These are phyloP conservation scores for Tipula vernalis DNA, from an alignment of 2,888 invertebrate genomes.

Conservation along the genomic window DNA sequence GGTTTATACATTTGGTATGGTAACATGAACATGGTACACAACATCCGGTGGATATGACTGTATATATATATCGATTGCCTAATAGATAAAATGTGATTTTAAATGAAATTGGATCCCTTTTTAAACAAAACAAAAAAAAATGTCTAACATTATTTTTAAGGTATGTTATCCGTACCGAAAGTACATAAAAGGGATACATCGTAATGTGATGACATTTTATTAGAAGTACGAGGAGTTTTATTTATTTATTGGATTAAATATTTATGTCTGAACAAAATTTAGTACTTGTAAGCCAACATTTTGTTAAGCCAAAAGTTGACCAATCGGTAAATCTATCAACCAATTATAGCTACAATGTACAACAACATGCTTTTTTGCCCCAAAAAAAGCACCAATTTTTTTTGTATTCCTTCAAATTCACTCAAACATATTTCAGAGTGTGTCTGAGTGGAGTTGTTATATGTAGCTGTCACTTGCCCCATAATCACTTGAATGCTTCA, in stretches of 20 bases:
- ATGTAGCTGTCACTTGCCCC: neutral
- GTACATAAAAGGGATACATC: neutral
- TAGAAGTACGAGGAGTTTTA: neutral
- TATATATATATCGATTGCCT: neutral
- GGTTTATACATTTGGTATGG: neutral
- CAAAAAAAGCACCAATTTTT: neutral
- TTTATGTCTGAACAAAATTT: too few relatives aligned
- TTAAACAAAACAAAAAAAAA: neutral
- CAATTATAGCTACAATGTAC: neutral
- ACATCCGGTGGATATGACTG: neutral
- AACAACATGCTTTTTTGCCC: neutral
- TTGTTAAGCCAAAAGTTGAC: neutral
- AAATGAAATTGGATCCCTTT: neutral
- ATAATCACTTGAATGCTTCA: neutral
- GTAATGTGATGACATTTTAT: neutral
- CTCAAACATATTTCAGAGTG: neutral
- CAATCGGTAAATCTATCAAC: neutral
- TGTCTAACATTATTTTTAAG: neutral
- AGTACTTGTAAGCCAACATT: neutral
- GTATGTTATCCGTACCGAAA: neutral
- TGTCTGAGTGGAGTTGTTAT: neutral
- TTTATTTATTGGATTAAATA: neutral
- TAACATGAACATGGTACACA: neutral
- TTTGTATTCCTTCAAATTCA: neutral
- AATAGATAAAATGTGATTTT: conserved; percentile 4